phyloP scores from a whole-genome alignment of 2,888 invertebrate species.

The Troglohyphantes excavatus region DNA sequence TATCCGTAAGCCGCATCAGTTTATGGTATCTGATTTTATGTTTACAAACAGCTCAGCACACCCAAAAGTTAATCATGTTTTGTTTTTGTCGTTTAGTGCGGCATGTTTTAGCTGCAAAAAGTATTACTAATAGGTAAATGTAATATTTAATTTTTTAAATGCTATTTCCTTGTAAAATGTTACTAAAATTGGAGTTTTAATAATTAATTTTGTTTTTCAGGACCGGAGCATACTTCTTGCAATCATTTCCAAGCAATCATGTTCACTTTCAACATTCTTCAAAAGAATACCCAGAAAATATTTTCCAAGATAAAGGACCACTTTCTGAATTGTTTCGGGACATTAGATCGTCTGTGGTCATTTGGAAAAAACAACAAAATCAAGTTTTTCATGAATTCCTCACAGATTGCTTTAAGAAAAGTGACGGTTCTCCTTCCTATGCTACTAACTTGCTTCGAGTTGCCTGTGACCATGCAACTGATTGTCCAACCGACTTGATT shows the following conservation, averaged over 20 bases:
- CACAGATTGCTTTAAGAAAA: constrained; percentile 35
- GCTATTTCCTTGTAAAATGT: not conserved
- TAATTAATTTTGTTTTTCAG: constrained; percentile 8
- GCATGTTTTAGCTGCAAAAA: not conserved
- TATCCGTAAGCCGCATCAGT: not conserved
- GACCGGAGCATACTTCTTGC: not conserved
- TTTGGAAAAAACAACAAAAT: constrained; percentile 7
- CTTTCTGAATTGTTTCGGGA: not conserved
- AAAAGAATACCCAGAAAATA: not conserved
- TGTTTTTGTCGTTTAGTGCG: constrained; percentile 19
- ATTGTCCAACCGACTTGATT: not conserved
- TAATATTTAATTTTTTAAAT: not conserved
- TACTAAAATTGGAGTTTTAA: not conserved
- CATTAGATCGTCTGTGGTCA: constrained; percentile 10
- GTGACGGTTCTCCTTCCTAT: constrained; percentile 23
- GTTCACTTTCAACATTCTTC: not conserved
- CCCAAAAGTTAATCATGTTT: constrained; percentile 10
- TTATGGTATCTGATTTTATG: not conserved
- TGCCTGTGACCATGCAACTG: constrained; percentile 3
- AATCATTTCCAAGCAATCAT: not conserved
- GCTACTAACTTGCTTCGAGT: constrained; percentile 11
- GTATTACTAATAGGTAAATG: constrained; percentile 14
- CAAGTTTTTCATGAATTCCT: constrained; percentile 15
- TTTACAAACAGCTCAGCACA: constrained; percentile 39
- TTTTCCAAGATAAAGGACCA: not conserved